These are phyloP conservation scores for Empidonax traillii DNA, from an alignment of 2,113 vertebrate species.

Conservation along the genomic window DNA sequence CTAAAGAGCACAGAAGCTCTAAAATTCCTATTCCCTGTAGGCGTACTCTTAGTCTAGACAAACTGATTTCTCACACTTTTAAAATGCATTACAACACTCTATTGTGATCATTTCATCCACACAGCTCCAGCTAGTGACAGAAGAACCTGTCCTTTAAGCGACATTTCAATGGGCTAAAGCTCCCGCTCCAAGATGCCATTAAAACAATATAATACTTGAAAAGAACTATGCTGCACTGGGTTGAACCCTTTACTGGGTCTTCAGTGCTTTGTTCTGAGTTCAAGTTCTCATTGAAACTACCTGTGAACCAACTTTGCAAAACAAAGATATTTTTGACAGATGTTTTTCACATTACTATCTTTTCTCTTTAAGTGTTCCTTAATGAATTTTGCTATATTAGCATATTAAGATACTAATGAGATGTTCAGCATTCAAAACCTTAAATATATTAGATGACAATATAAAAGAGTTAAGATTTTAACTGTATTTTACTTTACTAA, in stretches of 20 bases:
- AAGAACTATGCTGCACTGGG: conserved; percentile 70
- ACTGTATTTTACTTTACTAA: not conserved
- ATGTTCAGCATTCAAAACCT: not conserved
- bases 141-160: conserved; percentile 79
- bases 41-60: conserved; percentile 78
- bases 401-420: conserved; percentile 1
- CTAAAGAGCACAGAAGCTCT: conserved; percentile 81
- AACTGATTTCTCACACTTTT: conserved; percentile 85
- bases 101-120: conserved; percentile 81
- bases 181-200: conserved; percentile 70
- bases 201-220: conserved; percentile 78
- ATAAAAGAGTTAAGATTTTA: not conserved
- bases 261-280: conserved; percentile 66
- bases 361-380: not conserved
- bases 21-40: conserved; percentile 77
- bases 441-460: not conserved
- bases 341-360: conserved; percentile 31
- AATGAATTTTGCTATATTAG: conserved; percentile 25
- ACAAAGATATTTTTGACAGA: conserved; percentile 55
- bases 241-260: conserved; percentile 64
- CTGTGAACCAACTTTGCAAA: conserved; percentile 62
- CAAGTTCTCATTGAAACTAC: conserved; percentile 66
- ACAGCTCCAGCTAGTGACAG: conserved; percentile 74
- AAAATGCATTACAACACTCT: conserved; percentile 79
- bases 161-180: conserved; percentile 78